Evolutionary conservation across 2,113 vertebrate species (phyloP).

Genomic region (Telmatochromis sp.): DNA sequence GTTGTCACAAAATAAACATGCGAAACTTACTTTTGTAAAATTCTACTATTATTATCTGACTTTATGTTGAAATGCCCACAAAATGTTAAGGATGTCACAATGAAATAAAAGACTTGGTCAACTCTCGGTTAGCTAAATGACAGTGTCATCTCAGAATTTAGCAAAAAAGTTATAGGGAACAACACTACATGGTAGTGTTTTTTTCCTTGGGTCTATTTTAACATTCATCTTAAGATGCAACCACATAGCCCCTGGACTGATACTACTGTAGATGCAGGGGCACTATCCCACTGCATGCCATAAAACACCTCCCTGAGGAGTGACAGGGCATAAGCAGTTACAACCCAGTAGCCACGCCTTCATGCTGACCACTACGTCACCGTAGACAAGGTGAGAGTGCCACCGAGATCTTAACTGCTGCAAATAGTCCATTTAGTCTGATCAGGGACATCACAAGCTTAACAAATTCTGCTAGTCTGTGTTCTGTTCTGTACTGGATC

Average conservation of each 20-base stretch:
- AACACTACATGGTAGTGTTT: constrained; percentile 76
- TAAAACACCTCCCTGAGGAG: constrained; percentile 73
- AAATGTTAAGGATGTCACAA: background rate
- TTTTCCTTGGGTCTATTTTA: constrained; percentile 40
- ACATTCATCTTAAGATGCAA: constrained; percentile 31
- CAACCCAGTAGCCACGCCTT: constrained; percentile 43
- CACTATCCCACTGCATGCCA: constrained; percentile 52
- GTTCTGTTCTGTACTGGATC: background rate
- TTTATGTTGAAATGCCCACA: constrained; percentile 17
- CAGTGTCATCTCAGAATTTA: constrained; percentile 28
- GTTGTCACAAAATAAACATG: constrained; percentile 2
- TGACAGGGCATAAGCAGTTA: constrained; percentile 67
- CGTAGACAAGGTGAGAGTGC: background rate
- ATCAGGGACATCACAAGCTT: background rate
- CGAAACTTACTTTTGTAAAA: constrained; percentile 1
- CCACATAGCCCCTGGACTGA: constrained; percentile 36
- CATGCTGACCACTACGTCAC: background rate
- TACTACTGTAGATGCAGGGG: constrained; percentile 66
- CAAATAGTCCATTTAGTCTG: background rate
- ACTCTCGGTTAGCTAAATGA: background rate
- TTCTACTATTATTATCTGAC: constrained; percentile 14
- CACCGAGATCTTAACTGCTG: background rate
- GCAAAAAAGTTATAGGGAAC: constrained; percentile 38
- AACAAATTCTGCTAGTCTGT: background rate
- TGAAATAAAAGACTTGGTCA: constrained; percentile 7